Percentiles rank a stretch among this genome's conserved stretches.
Conservation (phyloP, 2,888 invertebrate genomes). For the Odontocerum albicorne region DNA sequence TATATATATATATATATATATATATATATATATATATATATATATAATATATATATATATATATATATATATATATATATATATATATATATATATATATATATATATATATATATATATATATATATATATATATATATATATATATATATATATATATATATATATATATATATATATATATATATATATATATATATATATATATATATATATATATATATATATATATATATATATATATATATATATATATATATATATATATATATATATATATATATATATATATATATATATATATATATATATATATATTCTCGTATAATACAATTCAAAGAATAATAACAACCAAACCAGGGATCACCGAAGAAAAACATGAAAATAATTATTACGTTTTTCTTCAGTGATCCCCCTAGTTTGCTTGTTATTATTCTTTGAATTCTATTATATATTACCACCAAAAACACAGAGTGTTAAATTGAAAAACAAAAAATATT, state of each 20-base stretch:
- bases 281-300: background rate
- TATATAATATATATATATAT: background rate
- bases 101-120: background rate
- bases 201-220: background rate
- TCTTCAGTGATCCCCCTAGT: no score
- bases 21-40: no score
- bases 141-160: background rate
- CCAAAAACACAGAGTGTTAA: no score
- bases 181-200: background rate
- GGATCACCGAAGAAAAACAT: no score
- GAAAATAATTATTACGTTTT: no score
- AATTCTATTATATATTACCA: no score
- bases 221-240: background rate
- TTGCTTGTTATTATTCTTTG: no score
- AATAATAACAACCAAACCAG: no score
- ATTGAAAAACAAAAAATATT: no score
- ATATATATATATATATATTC: background rate
- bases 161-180: background rate
- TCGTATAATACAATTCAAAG: background rate
- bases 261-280: background rate
- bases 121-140: background rate
- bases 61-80: background rate
- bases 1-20: no score
- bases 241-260: background rate
- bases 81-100: background rate